These are phyloP conservation scores for Poecilia wingei DNA, from an alignment of 2,797 vertebrate genomes.

Conservation along the genomic window DNA sequence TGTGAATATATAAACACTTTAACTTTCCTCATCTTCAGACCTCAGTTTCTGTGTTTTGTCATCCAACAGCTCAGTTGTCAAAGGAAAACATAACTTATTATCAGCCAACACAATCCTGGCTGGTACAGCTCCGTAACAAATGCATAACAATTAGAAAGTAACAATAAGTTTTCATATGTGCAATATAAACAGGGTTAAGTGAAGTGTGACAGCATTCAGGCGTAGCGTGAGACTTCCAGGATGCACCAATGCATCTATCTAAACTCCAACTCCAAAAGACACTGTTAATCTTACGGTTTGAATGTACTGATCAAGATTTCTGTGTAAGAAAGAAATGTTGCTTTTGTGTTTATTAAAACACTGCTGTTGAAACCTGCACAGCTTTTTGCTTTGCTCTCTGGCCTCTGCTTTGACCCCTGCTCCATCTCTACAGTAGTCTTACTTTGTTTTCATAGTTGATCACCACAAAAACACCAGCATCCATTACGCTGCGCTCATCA, in stretches of 20 bases:
- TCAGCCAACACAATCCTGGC: not conserved
- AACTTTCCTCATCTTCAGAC: not conserved
- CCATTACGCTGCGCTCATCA: conserved; percentile 7
- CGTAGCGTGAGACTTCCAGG: not conserved
- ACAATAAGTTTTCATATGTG: not conserved
- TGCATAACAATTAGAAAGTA: not conserved
- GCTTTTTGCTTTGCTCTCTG: not conserved
- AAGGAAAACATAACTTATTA: not conserved
- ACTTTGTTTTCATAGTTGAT: conserved; percentile 29
- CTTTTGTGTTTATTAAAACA: not conserved
- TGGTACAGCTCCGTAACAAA: not conserved
- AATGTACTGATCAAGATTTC: not conserved
- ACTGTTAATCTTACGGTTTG: not conserved
- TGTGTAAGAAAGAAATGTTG: not conserved
- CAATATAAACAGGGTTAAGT: not conserved
- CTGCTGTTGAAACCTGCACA: no score
- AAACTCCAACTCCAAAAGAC: not conserved
- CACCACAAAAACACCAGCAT: conserved; percentile 26
- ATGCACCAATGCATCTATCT: not conserved
- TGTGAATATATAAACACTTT: not conserved
- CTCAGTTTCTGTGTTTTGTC: not conserved
- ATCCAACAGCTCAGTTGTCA: not conserved
- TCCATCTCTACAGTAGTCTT: conserved; percentile 1
- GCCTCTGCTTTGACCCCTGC: not conserved
- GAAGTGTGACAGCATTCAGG: not conserved